Percentiles rank a stretch among this genome's conserved stretches.
phyloP scores from a whole-genome alignment of 2,888 invertebrate genomes.

The Xestia rhomboidea region DNA sequence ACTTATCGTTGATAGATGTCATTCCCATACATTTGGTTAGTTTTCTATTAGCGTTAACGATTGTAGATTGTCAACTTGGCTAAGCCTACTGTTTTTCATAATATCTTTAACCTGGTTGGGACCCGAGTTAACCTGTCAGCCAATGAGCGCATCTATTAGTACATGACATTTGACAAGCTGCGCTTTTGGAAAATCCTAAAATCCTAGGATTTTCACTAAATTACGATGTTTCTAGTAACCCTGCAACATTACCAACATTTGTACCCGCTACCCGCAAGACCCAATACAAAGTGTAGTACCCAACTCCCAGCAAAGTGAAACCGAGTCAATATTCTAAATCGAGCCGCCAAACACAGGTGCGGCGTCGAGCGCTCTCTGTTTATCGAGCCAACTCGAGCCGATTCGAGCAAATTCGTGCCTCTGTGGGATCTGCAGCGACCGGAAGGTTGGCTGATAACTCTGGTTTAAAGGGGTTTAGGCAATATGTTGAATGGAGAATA shows the following conservation, averaged over 20 bases:
- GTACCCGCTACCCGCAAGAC: not conserved
- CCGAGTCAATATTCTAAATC: slow-evolving; percentile 59
- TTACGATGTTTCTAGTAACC: not conserved
- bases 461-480: not conserved
- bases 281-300: slow-evolving; percentile 21
- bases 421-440: slow-evolving; percentile 12
- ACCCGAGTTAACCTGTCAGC: not conserved
- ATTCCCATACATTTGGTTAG: too few species aligned
- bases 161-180: not conserved
- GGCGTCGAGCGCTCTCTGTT: slow-evolving; percentile 36
- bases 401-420: slow-evolving; percentile 17
- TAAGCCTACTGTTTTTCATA: too few species aligned
- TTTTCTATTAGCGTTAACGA: too few species aligned
- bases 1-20: too few species aligned
- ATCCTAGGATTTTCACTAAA: not conserved
- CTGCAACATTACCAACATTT: not conserved
- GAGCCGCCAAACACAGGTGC: slow-evolving; percentile 58
- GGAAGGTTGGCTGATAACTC: not conserved
- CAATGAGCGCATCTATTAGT: not conserved
- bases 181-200: not conserved
- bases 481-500: slow-evolving; percentile 8
- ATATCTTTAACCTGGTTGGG: too few species aligned
- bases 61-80: too few species aligned
- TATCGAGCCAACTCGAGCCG: slow-evolving; percentile 39
- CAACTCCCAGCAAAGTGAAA: slow-evolving; percentile 38